phyloP scores from a whole-genome alignment of 2,888 invertebrate genomes.

The Blera fallax region DNA sequence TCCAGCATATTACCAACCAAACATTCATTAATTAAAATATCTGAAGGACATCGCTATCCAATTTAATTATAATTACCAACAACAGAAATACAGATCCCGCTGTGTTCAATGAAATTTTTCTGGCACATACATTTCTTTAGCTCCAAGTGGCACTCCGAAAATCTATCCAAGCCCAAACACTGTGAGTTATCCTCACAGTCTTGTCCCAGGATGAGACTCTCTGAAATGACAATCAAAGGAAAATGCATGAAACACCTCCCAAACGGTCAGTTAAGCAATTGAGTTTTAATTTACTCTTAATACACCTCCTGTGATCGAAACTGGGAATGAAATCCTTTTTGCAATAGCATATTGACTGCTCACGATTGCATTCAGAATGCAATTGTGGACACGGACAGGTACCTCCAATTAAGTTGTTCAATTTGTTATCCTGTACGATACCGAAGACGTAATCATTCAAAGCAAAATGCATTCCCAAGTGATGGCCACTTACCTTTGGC shows the following conservation, averaged over 20 bases:
- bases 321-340: conserved; percentile 74
- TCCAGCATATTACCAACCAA: neutral
- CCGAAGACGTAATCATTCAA: conserved; percentile 18
- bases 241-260: conserved; percentile 21
- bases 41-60: neutral
- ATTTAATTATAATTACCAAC: conserved; percentile 74
- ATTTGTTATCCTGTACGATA: conserved; percentile 71
- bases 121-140: conserved; percentile 75
- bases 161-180: conserved; percentile 75
- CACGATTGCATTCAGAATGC: conserved; percentile 75
- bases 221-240: conserved; percentile 71
- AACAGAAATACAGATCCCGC: conserved; percentile 75
- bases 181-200: conserved; percentile 77
- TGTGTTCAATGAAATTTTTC: conserved; percentile 73
- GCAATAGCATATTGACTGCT: conserved; percentile 77
- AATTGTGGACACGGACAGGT: conserved; percentile 77
- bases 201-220: conserved; percentile 73
- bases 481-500: conserved; percentile 74
- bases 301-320: conserved; percentile 77
- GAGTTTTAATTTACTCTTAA: conserved; percentile 74
- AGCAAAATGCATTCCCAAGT: conserved; percentile 21
- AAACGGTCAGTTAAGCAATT: conserved; percentile 6
- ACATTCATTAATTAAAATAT: neutral
- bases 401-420: conserved; percentile 79
- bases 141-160: conserved; percentile 75